Evolutionary conservation across 1,140 invertebrate species (phyloP).

Genomic region (Samia ricini): DNA sequence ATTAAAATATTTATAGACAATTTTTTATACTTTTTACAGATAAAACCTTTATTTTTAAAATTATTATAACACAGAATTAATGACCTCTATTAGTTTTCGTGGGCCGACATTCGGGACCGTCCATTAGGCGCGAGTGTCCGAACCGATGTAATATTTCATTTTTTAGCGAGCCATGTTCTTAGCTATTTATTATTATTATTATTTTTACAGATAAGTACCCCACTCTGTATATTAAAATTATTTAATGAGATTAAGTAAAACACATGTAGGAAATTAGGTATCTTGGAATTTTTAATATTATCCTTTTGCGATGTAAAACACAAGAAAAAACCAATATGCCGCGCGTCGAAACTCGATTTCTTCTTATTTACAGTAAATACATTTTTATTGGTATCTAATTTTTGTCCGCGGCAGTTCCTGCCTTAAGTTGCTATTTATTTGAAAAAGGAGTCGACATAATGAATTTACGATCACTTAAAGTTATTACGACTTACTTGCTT

Average conservation of each 20-base stretch:
- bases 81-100: background rate
- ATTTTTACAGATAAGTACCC: slow-evolving; percentile 1
- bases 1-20: too few relatives aligned
- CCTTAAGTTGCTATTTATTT: too few relatives aligned
- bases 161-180: slow-evolving; percentile 18
- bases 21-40: too few relatives aligned
- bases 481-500: too few relatives aligned
- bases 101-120: slow-evolving; percentile 4
- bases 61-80: too few relatives aligned
- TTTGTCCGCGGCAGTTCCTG: too few relatives aligned
- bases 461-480: too few relatives aligned
- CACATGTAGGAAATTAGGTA: background rate
- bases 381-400: too few relatives aligned
- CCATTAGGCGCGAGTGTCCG: slow-evolving; percentile 21
- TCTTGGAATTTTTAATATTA: background rate
- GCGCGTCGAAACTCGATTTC: background rate
- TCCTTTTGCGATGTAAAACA: background rate
- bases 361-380: background rate
- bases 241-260: background rate
- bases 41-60: too few relatives aligned
- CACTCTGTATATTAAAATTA: background rate
- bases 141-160: slow-evolving; percentile 21
- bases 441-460: too few relatives aligned
- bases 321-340: background rate
- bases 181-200: slow-evolving; percentile 4